Base-by-base conservation (phyloP, 2,113 vertebrate genomes). In the Apeltes quadracus region DNA sequence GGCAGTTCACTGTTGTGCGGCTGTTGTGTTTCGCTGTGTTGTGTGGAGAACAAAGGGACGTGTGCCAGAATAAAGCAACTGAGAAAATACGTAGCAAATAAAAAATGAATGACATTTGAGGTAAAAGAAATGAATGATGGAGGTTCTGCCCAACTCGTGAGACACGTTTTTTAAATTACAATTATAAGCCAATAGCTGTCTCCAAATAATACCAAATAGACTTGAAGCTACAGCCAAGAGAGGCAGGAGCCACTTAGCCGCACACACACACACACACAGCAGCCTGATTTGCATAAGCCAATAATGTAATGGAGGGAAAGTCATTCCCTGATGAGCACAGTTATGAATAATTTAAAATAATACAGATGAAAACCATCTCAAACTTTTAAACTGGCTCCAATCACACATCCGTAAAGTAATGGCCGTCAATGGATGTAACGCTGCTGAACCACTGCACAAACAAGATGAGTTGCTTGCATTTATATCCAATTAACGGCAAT, bases 231-330 rank as follows among this genome's bases (percentile, higher is more conserved):
- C 1, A 61, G 59, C 61, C n/a, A 61, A 53, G 75, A 81, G 56
- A 54, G 25, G 18, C 59, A 27, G n/a, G 61, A 4, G 9, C 43
- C 58, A 67, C 61, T 76, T 62, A 70, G 50, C 55, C 34, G 54
- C 41, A 43, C 34, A 61, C 1, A 53, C 38, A 64, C 57, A 61
- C 53, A 23, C 48, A 59, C 57, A 65, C 72, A 87, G 72, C 71
- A 82, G 75, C 55, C 84, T 84, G 71, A 50, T 88, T 90, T 89
- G 84, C 85, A 90, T 87, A 90, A 92, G 86, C 88, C 88, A 90
- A 90, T 90, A 90, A 83, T 78, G 76, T 87, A 85, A 87, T 83
- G 81, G 86, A 69, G 84, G 82, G 78, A 82, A 78, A 85, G 82
- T 81, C 83, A 82, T 83, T 84, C 88, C 82, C 84, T 61, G 66